phyloP scores from a whole-genome alignment of 30 jellyfish, hydroid and myxozoan species.

The Hydractinia symbiolongicarpus region DNA sequence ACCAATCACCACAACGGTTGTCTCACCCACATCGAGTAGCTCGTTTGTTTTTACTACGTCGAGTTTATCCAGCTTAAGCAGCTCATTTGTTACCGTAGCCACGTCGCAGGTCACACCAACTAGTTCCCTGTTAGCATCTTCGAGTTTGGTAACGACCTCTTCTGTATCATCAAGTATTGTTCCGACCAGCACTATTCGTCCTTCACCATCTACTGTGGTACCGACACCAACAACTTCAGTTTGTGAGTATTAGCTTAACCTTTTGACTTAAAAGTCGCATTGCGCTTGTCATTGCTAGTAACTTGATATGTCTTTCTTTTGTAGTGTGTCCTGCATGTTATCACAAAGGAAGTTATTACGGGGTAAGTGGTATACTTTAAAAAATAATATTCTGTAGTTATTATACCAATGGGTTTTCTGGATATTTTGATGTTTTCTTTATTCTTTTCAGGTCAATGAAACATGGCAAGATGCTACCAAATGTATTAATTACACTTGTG shows the following conservation, averaged over 20 bases:
- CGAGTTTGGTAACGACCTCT: conserved; percentile 27
- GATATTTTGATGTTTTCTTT: not conserved
- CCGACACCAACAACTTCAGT: conserved; percentile 44
- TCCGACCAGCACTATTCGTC: conserved; percentile 26
- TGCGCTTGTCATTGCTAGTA: not conserved
- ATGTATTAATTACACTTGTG: conserved; percentile 76
- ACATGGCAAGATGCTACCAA: conserved; percentile 68
- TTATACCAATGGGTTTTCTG: not conserved
- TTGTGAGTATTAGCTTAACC: conserved; percentile 11
- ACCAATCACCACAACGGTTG: conserved; percentile 11
- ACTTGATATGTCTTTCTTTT: conserved; percentile 10
- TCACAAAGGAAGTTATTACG: conserved; percentile 59
- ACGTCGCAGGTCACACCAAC: conserved; percentile 29
- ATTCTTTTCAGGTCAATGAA: conserved; percentile 41
- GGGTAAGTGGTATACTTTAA: conserved; percentile 29
- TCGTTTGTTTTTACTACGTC: not conserved
- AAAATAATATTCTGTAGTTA: not conserved
- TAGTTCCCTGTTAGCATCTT: conserved; percentile 26
- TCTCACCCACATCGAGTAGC: conserved; percentile 29
- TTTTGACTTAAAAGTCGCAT: not conserved
- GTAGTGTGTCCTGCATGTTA: conserved; percentile 86
- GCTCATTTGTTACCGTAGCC: not conserved
- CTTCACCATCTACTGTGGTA: conserved; percentile 22
- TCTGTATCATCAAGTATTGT: conserved; percentile 4
- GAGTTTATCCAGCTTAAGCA: not conserved